Percentiles rank a stretch among this genome's conserved stretches.
Conservation (phyloP, 1,140 invertebrate genomes). For the Drosophila chauvacae region DNA sequence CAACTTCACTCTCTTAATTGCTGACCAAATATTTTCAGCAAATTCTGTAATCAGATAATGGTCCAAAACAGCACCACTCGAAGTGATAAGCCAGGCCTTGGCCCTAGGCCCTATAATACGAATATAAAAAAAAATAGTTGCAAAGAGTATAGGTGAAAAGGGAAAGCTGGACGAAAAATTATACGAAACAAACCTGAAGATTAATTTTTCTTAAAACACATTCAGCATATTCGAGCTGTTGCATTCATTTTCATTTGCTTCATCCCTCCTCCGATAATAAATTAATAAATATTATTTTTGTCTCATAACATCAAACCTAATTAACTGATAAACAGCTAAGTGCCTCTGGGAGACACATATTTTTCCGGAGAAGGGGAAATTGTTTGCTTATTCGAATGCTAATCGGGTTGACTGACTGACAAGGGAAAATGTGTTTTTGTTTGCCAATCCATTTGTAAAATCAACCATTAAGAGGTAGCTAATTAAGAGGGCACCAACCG, state of each 20-base stretch:
- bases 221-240: background rate
- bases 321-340: conserved; percentile 15
- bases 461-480: conserved; percentile 52
- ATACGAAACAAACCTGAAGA: background rate
- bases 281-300: background rate
- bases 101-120: background rate
- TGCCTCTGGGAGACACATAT: background rate
- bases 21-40: conserved; percentile 76
- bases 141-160: too few species aligned
- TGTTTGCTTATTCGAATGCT: conserved; percentile 51
- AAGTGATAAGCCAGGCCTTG: conserved; percentile 14
- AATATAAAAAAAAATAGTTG: background rate
- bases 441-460: conserved; percentile 70
- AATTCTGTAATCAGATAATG: conserved; percentile 71
- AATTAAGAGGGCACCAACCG: conserved; percentile 53
- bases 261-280: background rate
- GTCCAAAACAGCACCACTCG: conserved; percentile 2
- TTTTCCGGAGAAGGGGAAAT: conserved; percentile 2
- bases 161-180: too few species aligned
- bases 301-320: conserved; percentile 2
- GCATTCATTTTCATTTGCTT: background rate
- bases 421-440: conserved; percentile 32
- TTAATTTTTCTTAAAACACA: background rate
- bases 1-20: conserved; percentile 70
- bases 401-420: conserved; percentile 38